phyloP scores from a whole-genome alignment of 2,113 vertebrate species.

The Trachemys scripta region DNA sequence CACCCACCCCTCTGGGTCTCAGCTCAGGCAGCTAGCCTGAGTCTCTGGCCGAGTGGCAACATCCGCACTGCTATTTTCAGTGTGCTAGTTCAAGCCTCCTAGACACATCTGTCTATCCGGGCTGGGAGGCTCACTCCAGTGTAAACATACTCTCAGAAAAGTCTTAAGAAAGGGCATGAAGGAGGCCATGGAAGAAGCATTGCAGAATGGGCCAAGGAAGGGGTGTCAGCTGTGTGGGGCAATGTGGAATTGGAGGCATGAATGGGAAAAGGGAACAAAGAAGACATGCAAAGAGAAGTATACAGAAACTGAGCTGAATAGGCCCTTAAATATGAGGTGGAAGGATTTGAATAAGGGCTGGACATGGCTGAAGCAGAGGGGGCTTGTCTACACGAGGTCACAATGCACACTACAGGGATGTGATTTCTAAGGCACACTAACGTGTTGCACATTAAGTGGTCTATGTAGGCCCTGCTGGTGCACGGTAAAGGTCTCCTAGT shows the following conservation, averaged over 20 bases:
- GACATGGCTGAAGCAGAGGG: neutral
- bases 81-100: no score
- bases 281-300: neutral
- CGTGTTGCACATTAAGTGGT: no score
- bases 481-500: no score
- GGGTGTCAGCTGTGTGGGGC: neutral
- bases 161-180: neutral
- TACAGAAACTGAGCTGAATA: neutral
- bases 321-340: neutral
- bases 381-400: neutral
- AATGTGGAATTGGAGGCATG: neutral
- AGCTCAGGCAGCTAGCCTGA: no score
- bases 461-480: no score
- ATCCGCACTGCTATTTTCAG: no score
- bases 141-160: constrained; percentile 7
- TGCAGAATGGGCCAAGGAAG: neutral
- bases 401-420: no score
- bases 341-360: neutral
- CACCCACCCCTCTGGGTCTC: no score
- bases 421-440: no score
- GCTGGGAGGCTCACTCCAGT: neutral
- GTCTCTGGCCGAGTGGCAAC: no score
- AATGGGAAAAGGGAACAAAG: neutral
- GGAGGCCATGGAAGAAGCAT: neutral
- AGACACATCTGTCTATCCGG: no score